Conservation (phyloP, 2,888 invertebrate species). For the Nemotelus nigrinus region DNA sequence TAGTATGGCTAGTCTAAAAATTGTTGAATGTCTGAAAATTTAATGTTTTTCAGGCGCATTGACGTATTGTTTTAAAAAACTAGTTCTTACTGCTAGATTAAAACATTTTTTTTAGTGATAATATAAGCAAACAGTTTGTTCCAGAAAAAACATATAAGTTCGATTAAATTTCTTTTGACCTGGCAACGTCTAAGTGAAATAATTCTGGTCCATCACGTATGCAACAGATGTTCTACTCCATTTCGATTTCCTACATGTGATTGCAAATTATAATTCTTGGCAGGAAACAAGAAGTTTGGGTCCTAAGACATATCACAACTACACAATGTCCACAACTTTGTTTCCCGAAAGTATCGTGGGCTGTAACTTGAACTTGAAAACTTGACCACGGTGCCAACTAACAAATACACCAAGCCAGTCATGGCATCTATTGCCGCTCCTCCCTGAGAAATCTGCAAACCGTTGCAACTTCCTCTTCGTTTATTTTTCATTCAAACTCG, state of each 20-base stretch:
- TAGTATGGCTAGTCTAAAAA: too few species aligned
- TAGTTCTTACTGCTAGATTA: too few species aligned
- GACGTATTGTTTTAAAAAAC: too few species aligned
- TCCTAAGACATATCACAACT: not conserved
- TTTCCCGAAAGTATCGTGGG: conserved; percentile 20
- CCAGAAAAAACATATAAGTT: too few species aligned
- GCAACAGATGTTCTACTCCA: conserved; percentile 41
- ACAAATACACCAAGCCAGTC: not conserved
- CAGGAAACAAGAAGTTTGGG: conserved; percentile 24
- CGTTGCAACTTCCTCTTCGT: conserved; percentile 16
- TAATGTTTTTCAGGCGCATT: too few species aligned
- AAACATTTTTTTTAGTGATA: too few species aligned
- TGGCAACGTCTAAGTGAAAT: not conserved
- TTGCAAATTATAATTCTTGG: conserved; percentile 23
- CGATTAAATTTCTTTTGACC: too few species aligned
- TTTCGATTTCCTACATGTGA: conserved; percentile 6
- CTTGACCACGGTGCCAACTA: not conserved
- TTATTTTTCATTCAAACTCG: not conserved
- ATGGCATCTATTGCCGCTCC: not conserved
- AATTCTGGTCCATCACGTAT: not conserved
- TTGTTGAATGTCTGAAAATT: too few species aligned
- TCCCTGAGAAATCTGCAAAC: not conserved
- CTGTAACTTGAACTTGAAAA: not conserved
- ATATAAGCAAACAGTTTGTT: too few species aligned
- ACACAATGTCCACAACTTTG: not conserved